Percentiles rank a stretch among this genome's conserved stretches.
These are phyloP conservation scores for Dynastes grantii DNA, from an alignment of 2,888 invertebrate species.

Conservation along the genomic window DNA sequence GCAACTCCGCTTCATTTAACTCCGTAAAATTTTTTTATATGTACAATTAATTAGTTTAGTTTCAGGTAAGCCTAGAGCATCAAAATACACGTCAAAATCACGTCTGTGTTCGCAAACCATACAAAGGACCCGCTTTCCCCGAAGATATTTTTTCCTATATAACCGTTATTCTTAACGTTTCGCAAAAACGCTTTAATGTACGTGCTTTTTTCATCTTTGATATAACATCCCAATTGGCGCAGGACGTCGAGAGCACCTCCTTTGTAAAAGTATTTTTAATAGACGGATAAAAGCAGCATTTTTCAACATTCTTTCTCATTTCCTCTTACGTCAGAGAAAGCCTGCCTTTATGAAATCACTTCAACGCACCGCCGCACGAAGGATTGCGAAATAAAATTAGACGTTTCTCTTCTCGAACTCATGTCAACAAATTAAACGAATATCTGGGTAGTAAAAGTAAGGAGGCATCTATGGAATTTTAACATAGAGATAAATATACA, in stretches of 20 bases:
- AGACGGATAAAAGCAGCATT: constrained; percentile 20
- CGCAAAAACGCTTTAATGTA: constrained; percentile 15
- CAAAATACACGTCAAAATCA: constrained; percentile 3
- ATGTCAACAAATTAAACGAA: background rate
- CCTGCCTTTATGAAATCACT: background rate
- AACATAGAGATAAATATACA: no score
- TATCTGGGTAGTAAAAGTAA: background rate
- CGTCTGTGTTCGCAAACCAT: background rate
- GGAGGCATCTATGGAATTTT: no score
- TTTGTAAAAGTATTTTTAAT: constrained; percentile 34
- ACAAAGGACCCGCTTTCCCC: background rate
- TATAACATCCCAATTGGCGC: constrained; percentile 21
- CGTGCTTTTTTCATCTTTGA: constrained; percentile 31
- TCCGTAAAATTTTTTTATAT: no score
- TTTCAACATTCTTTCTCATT: constrained; percentile 19
- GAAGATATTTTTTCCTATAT: constrained; percentile 10
- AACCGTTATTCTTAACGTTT: constrained; percentile 17
- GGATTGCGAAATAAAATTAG: background rate
- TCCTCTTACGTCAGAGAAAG: background rate
- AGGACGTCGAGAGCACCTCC: constrained; percentile 11
- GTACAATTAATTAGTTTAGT: background rate
- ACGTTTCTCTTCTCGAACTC: background rate
- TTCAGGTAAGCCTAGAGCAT: background rate
- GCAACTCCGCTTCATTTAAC: no score
- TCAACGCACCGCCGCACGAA: background rate